Evolutionary conservation across 2,113 vertebrate genomes (phyloP).

Genomic region (Muntiacus muntjak): DNA sequence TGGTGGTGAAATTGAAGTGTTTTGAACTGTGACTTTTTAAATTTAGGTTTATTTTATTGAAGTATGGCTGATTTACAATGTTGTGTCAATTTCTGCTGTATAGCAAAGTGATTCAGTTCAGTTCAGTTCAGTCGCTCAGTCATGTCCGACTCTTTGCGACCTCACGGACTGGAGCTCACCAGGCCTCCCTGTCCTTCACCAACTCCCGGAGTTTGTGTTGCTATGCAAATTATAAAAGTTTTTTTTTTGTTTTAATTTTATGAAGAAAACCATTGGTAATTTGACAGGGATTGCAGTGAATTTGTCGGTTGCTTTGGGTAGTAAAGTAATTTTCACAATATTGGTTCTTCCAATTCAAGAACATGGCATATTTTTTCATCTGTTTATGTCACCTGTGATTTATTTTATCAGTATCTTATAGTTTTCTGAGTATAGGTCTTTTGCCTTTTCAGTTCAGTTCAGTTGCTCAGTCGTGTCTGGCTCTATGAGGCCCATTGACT

Average conservation of each 20-base stretch:
- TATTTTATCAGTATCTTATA: not conserved
- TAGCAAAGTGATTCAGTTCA: not conserved
- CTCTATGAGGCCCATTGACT: not conserved
- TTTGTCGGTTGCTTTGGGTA: not conserved
- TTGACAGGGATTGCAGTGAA: not conserved
- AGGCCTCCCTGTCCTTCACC: not conserved
- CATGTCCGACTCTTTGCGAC: rapidly evolving
- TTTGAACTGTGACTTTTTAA: not conserved
- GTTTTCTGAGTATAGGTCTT: not conserved
- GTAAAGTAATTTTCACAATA: not conserved
- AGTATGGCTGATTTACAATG: not conserved
- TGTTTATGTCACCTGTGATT: not conserved
- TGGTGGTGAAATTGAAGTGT: not conserved
- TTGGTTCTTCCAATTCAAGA: not conserved
- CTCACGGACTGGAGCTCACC: rapidly evolving
- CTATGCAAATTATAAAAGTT: not conserved
- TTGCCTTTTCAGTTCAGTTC: not conserved
- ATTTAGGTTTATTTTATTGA: not conserved
- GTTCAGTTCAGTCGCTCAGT: not conserved
- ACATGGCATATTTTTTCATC: not conserved
- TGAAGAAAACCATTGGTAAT: not conserved
- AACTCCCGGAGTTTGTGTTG: not conserved
- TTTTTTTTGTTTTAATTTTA: not conserved
- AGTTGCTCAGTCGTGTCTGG: not conserved
- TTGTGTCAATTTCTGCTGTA: not conserved